Evolutionary conservation across 2,888 invertebrate species (phyloP), one percentile per base, ranked within the genome.

Genomic region (Odontocolon sp.): DNA sequence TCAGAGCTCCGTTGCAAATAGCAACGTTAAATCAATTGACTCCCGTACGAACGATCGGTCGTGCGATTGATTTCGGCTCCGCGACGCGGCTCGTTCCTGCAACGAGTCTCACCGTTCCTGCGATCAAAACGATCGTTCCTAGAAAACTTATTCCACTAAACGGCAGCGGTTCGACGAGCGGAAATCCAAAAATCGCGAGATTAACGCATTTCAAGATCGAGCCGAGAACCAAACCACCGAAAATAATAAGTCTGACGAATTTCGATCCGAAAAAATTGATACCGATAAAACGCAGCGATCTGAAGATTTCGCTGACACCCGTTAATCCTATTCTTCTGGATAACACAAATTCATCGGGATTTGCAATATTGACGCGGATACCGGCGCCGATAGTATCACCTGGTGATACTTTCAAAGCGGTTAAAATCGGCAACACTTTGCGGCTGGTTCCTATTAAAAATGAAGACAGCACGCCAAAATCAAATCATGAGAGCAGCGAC

Each of bases 381-480:
- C 83, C 83, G 45, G 79, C 80, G 16, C 81, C 83, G 8, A 78
- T 79, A 21, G 80, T 85, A 45, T 84, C 84, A 36, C 82, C 85
- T 3, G 87, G 87, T 47, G 86, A 85, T 73, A 82, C 84, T 5
- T 87, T 86, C 50, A 85, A 85, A 77, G 87, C 86, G 33, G 80
- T 88, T 21, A 84, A 86, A 83, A 82, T 86, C 50, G 87, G 87
- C n/a, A 83, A 87, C 68, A 85, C 84, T 11, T 77, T 88, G 23
- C 86, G 86, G 67, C 81, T 88, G 52, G 84, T 87, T 50, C 85
- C 82, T 28, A 78, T 86, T 9, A 80, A 82, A 50, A 76, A 70
- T 68, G 73, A 80, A 47, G 80, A 79, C 56, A 50, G 14, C 16
- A 23, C 61, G 6, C 9, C 18, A 2, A 75, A 71, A 40, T 33